Base-by-base conservation (phyloP, 2,888 invertebrate genomes). In the Campoletis raptor region DNA sequence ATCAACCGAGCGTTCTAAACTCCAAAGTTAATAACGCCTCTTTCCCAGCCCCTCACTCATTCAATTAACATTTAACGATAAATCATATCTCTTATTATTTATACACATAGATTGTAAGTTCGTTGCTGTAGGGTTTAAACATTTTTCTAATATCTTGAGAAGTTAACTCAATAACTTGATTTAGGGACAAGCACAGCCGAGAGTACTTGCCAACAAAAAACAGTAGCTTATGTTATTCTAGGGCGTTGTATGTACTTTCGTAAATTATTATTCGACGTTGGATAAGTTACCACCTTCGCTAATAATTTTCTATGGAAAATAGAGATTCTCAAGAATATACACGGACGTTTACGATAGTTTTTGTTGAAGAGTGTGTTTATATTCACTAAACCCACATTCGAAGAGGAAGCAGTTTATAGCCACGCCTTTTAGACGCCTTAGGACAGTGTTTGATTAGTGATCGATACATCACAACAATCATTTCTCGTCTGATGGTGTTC, bases 41-140 rank as follows among this genome's bases (percentile, higher is more conserved):
- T 77, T 45, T 30, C 36, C 42, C 54, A 54, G 77, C 36, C 57
- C 21, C 40, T 30, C 57, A 72, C 81, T 77, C 80, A 81, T 85
- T 77, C 72, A 81, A 81, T 85, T 85, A 76, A 85, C 76, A 85
- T 81, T 48, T 70, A 36, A 12, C 48, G 24, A 81, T 85, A 81
- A 85, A 85, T 85, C 81, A 85, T 77, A 67, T 40, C 36, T 48
- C n/a, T 6, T 69, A 12, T 57, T 45, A 78, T 67, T 67, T 77
- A n/a, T 15, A 61, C n/a, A 21, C 24, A 52, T 72, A 24, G 5
- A 30, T 8, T 52, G 45, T 30, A 8, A 72, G 37, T 57, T 69
- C 69, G 67, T 24, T 37, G 73, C 73, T 72, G 7, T 36, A 36
- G 48, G 30, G 52, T 72, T n/a, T 9, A 18, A n/a, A 6, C 15